Evolutionary conservation across 2,113 vertebrate genomes (phyloP), one percentile per base, ranked within the genome.

Genomic region (Nicator chloris): DNA sequence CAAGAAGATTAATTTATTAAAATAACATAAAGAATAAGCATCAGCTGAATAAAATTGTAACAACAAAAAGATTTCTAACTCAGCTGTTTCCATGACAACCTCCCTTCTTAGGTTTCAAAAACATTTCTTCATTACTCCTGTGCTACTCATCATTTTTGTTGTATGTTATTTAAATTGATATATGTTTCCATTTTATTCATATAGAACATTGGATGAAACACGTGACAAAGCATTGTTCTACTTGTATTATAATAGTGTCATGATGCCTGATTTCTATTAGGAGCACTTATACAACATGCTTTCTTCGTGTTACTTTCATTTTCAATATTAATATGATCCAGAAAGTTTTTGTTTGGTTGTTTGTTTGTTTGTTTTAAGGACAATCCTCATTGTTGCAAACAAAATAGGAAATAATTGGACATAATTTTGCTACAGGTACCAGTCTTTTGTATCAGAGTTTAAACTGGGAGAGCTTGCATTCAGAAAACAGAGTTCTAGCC

Each of bases 31-130:
- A 86, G 12, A 68, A 59, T 75, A 93, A 91, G 35, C n/a, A 65
- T 44, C 30, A 49, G 16, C 45, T 85, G 94, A 75, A 87, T 81
- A 87, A 96, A 82, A 87, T 30, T 64, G 20, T 59, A 69, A 26
- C 39, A 82, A 61, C 23, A 88, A 78, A 86, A 83, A 71, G 47
- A 85, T 82, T 78, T 73, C 53, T 83, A 86, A 59, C 26, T 42
- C 5, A 1, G 5, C 6, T 86, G 88, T 97, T 97, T 90, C 96
- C 83, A 95, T 93, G 85, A 53, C 96, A 95, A 96, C 91, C 50
- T 92, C 31, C 19, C 13, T 85, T 92, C 54, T 56, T 4, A 0
- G 33, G 57, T 57, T 92, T 90, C 51, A 51, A 28, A 79, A 28
- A 2, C 20, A 77, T 60, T 95, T 71, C 56, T 73, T 39, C 51